Conservation (phyloP, 2,797 vertebrate species). For the Darevskia mixta region DNA sequence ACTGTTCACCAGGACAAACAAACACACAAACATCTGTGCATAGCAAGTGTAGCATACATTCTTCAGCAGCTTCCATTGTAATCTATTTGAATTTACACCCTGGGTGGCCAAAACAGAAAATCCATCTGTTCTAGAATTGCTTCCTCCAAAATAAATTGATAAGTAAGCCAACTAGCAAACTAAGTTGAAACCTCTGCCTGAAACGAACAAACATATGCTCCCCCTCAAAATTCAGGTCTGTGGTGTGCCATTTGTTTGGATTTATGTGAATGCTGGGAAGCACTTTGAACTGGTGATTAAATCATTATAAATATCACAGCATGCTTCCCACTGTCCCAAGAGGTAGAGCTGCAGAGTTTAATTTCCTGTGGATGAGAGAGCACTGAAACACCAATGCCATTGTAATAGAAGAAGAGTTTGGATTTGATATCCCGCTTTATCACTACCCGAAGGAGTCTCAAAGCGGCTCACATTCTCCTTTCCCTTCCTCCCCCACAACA, state of each 20-base stretch:
- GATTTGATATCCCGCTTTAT: too few species aligned
- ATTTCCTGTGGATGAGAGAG: background rate
- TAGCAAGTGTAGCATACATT: background rate
- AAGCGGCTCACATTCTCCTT: too few species aligned
- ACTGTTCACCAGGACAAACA: background rate
- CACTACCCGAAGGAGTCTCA: too few species aligned
- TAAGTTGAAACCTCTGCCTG: background rate
- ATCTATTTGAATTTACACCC: conserved; percentile 15
- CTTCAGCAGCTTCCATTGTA: background rate
- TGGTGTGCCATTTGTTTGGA: accelerated
- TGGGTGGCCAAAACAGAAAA: conserved; percentile 27
- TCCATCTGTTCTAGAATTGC: background rate
- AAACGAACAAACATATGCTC: background rate
- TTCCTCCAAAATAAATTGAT: conserved; percentile 5
- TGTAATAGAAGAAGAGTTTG: too few species aligned
- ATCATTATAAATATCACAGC: background rate
- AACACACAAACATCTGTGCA: background rate
- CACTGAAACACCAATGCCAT: background rate
- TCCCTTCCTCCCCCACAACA: too few species aligned
- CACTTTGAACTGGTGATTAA: background rate
- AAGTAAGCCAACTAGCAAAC: background rate
- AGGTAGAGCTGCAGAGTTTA: background rate
- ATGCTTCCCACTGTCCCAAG: too few species aligned
- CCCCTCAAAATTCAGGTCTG: conserved; percentile 13
- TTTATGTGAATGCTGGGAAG: background rate